Evolutionary conservation across 2,113 vertebrate species (phyloP).

Genomic region (Phylloscopus whistleri): DNA sequence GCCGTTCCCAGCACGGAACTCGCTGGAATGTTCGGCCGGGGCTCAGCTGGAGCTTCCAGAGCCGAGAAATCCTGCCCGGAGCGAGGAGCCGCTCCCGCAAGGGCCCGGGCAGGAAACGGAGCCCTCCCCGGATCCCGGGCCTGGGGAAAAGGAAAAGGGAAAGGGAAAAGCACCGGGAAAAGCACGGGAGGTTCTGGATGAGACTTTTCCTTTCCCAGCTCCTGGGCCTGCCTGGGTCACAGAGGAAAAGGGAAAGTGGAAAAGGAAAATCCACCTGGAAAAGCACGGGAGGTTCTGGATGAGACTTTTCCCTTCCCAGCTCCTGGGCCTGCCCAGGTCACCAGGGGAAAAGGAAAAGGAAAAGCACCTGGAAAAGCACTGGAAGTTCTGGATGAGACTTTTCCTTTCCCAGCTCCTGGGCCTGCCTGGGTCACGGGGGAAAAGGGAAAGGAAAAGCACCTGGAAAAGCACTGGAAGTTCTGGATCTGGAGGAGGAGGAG

Average conservation of each 20-base stretch:
- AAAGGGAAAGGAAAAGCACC: too few relatives aligned
- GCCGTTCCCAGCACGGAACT: background rate
- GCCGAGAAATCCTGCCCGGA: rapidly evolving
- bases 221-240: background rate
- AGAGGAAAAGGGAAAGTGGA: too few relatives aligned
- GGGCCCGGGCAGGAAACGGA: background rate
- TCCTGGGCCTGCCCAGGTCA: too few relatives aligned
- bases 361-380: background rate
- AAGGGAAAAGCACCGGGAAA: background rate
- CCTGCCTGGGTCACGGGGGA: too few relatives aligned
- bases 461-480: too few relatives aligned
- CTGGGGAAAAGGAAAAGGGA: background rate
- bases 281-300: too few relatives aligned
- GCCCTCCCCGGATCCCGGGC: background rate
- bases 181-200: background rate
- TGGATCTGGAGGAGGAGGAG: too few relatives aligned
- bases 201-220: background rate
- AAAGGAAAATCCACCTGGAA: too few relatives aligned
- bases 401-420: background rate
- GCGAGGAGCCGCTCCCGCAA: background rate
- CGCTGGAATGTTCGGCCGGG: rapidly evolving
- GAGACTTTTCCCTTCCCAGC: too few relatives aligned
- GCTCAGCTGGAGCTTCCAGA: background rate
- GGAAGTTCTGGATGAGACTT: background rate
- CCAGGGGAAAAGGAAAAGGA: too few relatives aligned